Evolutionary conservation across 1,140 invertebrate species (phyloP).

Genomic region (Nasonia giraulti): DNA sequence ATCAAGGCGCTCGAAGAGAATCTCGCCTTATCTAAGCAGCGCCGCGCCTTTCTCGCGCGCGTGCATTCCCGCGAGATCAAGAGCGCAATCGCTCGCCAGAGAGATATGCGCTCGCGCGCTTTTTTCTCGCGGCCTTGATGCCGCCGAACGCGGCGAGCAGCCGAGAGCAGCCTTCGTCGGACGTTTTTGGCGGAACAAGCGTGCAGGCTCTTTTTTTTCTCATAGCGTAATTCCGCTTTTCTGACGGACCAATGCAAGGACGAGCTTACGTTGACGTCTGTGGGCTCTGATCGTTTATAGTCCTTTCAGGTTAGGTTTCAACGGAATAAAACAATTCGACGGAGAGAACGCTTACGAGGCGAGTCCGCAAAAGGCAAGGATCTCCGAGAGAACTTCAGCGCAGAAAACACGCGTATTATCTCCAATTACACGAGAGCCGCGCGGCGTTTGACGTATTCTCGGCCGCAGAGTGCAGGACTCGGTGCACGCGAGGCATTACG

Average conservation of each 20-base stretch:
- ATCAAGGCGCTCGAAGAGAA: background rate
- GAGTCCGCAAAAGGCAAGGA: background rate
- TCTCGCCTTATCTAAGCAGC: conserved; percentile 29
- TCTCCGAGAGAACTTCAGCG: background rate
- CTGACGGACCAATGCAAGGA: conserved; percentile 7
- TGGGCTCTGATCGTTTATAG: background rate
- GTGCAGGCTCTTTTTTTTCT: background rate
- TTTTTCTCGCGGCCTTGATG: conserved; percentile 14
- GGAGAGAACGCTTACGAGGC: no score
- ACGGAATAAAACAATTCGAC: no score
- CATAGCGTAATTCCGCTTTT: background rate
- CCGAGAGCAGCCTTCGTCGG: background rate
- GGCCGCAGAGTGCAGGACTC: no score
- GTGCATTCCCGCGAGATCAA: conserved; percentile 6
- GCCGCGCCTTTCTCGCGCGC: background rate
- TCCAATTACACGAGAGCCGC: background rate
- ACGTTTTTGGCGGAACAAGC: conserved; percentile 7
- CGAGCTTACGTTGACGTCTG: background rate
- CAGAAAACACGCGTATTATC: background rate
- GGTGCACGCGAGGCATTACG: background rate
- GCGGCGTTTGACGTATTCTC: background rate
- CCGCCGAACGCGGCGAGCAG: no score
- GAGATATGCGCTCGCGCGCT: background rate
- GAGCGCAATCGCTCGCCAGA: background rate
- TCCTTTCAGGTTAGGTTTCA: background rate